These are phyloP conservation scores for Apogon hyalosoma DNA, from an alignment of 2,797 vertebrate genomes.

Conservation along the genomic window DNA sequence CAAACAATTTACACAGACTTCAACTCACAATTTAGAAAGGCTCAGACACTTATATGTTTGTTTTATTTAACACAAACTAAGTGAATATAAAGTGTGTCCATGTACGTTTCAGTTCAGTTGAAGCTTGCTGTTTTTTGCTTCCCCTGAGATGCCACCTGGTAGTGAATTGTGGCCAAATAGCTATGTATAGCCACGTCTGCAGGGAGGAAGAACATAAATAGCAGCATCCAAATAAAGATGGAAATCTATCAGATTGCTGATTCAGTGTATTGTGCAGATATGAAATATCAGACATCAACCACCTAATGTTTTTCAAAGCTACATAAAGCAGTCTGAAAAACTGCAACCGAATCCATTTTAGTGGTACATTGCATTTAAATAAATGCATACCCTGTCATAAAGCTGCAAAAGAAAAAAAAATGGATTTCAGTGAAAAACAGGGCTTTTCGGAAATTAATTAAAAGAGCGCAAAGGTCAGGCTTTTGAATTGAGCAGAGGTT, in stretches of 20 bases:
- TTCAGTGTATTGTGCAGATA: neutral
- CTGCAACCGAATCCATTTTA: neutral
- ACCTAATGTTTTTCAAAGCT: neutral
- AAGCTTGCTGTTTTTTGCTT: slow-evolving; percentile 33
- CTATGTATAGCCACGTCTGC: slow-evolving; percentile 57
- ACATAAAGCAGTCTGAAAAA: neutral
- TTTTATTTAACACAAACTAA: neutral
- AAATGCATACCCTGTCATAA: no score
- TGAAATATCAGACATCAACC: neutral
- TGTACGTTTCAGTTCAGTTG: slow-evolving; percentile 25
- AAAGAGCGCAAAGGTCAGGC: neutral
- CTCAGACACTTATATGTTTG: neutral
- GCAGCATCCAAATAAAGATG: neutral
- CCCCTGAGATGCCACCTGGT: slow-evolving; percentile 66
- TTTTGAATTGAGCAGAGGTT: slow-evolving; percentile 6
- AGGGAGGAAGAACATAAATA: slow-evolving; percentile 9
- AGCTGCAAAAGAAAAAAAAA: no score
- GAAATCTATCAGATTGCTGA: slow-evolving; percentile 1
- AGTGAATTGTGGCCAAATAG: slow-evolving; percentile 39
- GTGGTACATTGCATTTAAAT: no score
- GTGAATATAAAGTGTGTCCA: slow-evolving; percentile 6
- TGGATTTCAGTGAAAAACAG: no score
- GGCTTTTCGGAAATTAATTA: neutral
- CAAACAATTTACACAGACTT: neutral
- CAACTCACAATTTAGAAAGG: neutral